Evolutionary conservation across 30 jellyfish, hydroid and myxozoan species (phyloP), one percentile per base, ranked within the genome.

Genomic region (Cassiopea xamachana): DNA sequence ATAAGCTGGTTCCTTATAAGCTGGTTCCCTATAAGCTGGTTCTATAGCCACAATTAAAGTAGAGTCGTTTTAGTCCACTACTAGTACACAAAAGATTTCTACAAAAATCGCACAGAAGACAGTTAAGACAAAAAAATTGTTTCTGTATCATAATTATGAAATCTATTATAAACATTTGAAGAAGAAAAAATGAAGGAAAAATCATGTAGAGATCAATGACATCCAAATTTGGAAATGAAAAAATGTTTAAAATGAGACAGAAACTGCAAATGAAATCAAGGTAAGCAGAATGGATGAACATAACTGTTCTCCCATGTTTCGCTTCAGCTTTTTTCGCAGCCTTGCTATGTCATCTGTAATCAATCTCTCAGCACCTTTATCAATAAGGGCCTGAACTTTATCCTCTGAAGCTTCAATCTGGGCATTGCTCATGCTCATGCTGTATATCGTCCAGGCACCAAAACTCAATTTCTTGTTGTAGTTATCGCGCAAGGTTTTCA

Each of bases 331-430:
- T 74, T 80, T 62, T 44, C 96, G 88, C 87, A 87, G 92, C 85
- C 98, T 77, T 14, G 94, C 86, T 17, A 94, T 97, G 69, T 94
- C 98, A 60, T 94, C 98, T 48, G 98, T 94, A 43, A 94, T 90
- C 60, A 94, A 69, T 39, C 97, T 83, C 69, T 91, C 98, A 6
- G 86, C 95, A 1, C 97, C 95, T 58, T 80, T 67, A 46, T 69
- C 73, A n/a, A 90, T 46, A 86, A 94, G 68, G 0, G 2, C 48
- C 51, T 86, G 89, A 9, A 83, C 82, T 19, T 60, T 60, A 3
- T 16, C 62, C 46, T 90, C 98, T 7, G 86, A 62, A 0, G 76
- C 87, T 15, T 80, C 86, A 0, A 83, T 61, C 58, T 90, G 81
- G 10, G 48, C 74, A 18, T 71, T 89, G 60, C 79, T 87, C 76